Conservation (phyloP, 2,113 vertebrate genomes). For the Podilymbus podiceps region DNA sequence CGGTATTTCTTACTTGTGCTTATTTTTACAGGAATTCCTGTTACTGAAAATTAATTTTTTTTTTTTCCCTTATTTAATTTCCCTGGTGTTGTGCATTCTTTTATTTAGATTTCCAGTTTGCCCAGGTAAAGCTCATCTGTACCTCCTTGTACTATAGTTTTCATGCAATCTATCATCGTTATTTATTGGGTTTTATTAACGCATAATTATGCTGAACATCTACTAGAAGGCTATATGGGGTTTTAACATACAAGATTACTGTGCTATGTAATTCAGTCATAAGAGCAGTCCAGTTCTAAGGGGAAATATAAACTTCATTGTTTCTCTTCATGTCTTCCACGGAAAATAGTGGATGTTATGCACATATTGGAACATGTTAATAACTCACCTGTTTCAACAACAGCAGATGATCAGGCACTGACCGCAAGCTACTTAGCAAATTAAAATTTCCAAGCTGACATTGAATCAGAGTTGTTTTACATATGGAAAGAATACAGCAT, state of each 20-base stretch:
- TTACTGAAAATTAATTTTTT: not conserved
- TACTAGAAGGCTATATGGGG: not conserved
- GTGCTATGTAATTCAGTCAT: not conserved
- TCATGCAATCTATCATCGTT: not conserved
- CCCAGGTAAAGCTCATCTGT: not conserved
- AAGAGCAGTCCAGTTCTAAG: not conserved
- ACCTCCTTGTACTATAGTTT: not conserved
- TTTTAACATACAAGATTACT: not conserved
- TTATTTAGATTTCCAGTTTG: not conserved
- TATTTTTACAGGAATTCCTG: not conserved
- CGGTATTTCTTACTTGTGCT: not conserved
- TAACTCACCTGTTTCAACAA: not conserved
- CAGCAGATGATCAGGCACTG: not conserved
- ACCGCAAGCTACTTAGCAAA: not conserved
- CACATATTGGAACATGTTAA: fast-evolving
- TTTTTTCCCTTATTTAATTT: not conserved
- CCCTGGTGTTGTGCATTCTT: not conserved
- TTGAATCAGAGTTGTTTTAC: not conserved
- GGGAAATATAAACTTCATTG: not conserved
- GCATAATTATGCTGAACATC: not conserved
- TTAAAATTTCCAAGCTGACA: not conserved
- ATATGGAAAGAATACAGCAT: not conserved
- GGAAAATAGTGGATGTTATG: not conserved
- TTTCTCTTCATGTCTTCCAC: not conserved
- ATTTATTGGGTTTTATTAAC: not conserved